Evolutionary conservation across 2,797 vertebrate genomes (phyloP), one percentile per base, ranked within the genome.

Genomic region (Dromococcyx pavoninus): DNA sequence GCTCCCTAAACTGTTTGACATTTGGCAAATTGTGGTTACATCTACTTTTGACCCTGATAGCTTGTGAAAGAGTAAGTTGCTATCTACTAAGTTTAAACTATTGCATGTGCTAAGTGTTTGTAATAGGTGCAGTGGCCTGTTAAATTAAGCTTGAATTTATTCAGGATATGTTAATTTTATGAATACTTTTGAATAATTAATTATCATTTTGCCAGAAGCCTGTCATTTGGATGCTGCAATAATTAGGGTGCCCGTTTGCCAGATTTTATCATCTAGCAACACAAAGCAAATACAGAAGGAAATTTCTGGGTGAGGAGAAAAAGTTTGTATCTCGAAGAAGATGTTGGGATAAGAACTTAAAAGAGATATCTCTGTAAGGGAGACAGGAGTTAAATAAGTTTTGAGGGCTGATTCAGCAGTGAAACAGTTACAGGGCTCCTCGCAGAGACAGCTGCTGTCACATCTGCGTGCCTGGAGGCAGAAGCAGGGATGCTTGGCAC

Each of bases 71-170:
- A 89, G 19, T 39, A 78, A 91, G 72, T 48, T 53, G 69, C 88
- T 92, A 41, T 75, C 75, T 10, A 43, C 65, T 81, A 89, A 91
- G 70, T 89, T 56, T 86, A 79, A 88, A 93, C 35, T 66, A 84
- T 71, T 41, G 35, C 51, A 33, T 70, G 70, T 21, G 57, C 65
- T 76, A 86, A 91, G 78, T 58, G 61, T 43, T 84, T 85, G 58
- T 60, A 95, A 37, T 81, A 62, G 88, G 78, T 28, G 75, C 88
- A 96, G 62, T 48, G 61, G 89, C 56, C 97, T 96, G 90, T 94
- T 96, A 95, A 96, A 96, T 91, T 69, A 96, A 94, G 66, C 62
- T 85, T 89, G 83, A 87, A 86, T 87, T 92, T 79, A 93, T 94
- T 94, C 93, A 91, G 86, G 62, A 65, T 89, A 82, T 77, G 86